Conservation (phyloP, 2,888 invertebrate species). For the Phasia obesa region DNA sequence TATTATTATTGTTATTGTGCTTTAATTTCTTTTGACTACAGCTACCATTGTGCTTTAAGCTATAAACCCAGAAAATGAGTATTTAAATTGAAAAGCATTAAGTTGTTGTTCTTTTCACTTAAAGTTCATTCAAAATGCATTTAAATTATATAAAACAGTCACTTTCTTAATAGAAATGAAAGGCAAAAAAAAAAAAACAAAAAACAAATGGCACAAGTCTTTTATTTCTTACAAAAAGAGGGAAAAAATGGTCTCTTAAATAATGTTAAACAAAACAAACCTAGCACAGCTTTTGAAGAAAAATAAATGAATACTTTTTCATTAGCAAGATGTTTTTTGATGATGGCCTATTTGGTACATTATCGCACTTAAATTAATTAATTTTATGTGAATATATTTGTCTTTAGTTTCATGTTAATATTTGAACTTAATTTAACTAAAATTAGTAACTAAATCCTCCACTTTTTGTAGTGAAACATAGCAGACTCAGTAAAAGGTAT, state of each 20-base stretch:
- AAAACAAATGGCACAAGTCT: constrained; percentile 8
- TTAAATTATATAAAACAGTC: constrained; percentile 18
- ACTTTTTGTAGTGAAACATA: too few species aligned
- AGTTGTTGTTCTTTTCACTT: constrained; percentile 49
- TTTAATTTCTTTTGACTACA: constrained; percentile 52
- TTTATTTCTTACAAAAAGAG: background rate
- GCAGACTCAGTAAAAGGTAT: too few species aligned
- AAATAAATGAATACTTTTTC: background rate
- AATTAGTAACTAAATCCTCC: too few species aligned
- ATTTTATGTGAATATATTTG: too few species aligned
- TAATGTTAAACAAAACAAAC: constrained; percentile 1
- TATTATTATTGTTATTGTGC: constrained; percentile 28
- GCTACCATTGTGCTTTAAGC: constrained; percentile 24
- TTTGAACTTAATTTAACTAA: too few species aligned
- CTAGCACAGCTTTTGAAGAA: background rate
- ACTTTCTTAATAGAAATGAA: background rate
- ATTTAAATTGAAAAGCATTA: constrained; percentile 23
- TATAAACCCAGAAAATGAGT: constrained; percentile 26
- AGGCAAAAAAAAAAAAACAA: background rate
- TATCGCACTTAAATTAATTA: too few species aligned
- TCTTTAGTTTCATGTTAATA: too few species aligned
- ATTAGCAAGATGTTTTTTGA: too few species aligned
- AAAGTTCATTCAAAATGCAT: constrained; percentile 48
- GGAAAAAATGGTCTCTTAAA: background rate
- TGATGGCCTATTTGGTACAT: too few species aligned